Percentiles rank a stretch among this genome's conserved stretches.
These are phyloP conservation scores for Drosophila peninsularis DNA, from an alignment of 2,888 invertebrate species.

Conservation along the genomic window DNA sequence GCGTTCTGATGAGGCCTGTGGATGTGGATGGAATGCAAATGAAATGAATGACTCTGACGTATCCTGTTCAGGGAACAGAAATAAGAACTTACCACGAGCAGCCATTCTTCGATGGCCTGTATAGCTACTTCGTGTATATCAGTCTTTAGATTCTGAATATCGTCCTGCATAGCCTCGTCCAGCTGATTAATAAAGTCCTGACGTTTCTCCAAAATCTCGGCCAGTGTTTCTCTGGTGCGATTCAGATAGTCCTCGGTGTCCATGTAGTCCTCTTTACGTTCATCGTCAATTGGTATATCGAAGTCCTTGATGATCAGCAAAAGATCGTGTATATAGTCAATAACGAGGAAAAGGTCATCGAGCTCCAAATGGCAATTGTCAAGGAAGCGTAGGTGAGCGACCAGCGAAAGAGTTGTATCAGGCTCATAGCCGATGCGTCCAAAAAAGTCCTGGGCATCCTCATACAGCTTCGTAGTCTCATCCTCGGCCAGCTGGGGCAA, in stretches of 20 bases:
- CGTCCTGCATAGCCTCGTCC: constrained; percentile 90
- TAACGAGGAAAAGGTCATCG: constrained; percentile 88
- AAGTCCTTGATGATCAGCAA: constrained; percentile 94
- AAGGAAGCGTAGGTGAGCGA: constrained; percentile 86
- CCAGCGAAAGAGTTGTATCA: constrained; percentile 89
- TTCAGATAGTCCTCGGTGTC: constrained; percentile 83
- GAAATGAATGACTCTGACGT: background rate
- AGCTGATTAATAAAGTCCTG: constrained; percentile 89
- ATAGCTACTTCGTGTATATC: constrained; percentile 90
- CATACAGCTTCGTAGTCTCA: constrained; percentile 85
- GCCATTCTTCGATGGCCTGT: constrained; percentile 86
- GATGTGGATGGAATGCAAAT: background rate
- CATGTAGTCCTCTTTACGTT: constrained; percentile 87
- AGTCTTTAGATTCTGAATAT: constrained; percentile 90
- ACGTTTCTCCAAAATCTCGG: constrained; percentile 87
- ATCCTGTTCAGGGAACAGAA: background rate
- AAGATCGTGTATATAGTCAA: constrained; percentile 92
- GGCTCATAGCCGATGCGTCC: constrained; percentile 89
- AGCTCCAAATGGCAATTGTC: constrained; percentile 88
- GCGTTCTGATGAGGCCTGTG: constrained; percentile 89
- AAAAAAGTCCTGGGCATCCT: constrained; percentile 86
- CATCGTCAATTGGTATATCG: constrained; percentile 89
- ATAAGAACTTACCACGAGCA: constrained; percentile 76
- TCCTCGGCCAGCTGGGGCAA: constrained; percentile 89
- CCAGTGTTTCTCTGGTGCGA: constrained; percentile 87